These are phyloP conservation scores for Halcyon smyrnensis DNA, from an alignment of 2,797 vertebrate genomes.

Conservation along the genomic window DNA sequence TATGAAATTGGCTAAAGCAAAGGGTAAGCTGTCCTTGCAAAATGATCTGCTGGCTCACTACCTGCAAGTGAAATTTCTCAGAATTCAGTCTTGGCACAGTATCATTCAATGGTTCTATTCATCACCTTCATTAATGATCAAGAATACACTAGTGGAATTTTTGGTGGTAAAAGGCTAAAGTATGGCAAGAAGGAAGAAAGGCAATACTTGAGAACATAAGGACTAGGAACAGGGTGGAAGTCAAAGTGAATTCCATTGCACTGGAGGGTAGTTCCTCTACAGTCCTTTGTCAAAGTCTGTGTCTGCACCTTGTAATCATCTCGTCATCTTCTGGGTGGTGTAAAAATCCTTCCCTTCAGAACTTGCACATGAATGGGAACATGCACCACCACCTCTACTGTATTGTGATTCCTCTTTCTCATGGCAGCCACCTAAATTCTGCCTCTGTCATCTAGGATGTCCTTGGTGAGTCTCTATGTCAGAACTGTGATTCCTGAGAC, in stretches of 20 bases:
- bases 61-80: not conserved
- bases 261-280: not conserved
- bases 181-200: not conserved
- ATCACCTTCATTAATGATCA: not conserved
- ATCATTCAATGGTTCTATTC: not conserved
- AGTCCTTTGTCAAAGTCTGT: not conserved
- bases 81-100: not conserved
- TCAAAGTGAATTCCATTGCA: not conserved
- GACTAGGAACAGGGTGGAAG: not conserved
- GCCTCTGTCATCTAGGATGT: not conserved
- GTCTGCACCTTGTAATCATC: not conserved
- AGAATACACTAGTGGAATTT: not conserved
- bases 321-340: not conserved
- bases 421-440: not conserved
- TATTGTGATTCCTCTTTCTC: not conserved
- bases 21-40: not conserved
- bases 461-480: not conserved
- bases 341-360: not conserved
- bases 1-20: not conserved
- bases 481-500: not conserved
- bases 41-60: not conserved
- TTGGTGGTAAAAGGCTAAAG: not conserved
- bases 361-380: not conserved
- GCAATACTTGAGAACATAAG: not conserved
- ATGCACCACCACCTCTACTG: not conserved